Percentiles rank a stretch among this genome's conserved stretches.
These are phyloP conservation scores for Ochotona curzoniae DNA, from an alignment of 2,113 vertebrate genomes.

Conservation along the genomic window DNA sequence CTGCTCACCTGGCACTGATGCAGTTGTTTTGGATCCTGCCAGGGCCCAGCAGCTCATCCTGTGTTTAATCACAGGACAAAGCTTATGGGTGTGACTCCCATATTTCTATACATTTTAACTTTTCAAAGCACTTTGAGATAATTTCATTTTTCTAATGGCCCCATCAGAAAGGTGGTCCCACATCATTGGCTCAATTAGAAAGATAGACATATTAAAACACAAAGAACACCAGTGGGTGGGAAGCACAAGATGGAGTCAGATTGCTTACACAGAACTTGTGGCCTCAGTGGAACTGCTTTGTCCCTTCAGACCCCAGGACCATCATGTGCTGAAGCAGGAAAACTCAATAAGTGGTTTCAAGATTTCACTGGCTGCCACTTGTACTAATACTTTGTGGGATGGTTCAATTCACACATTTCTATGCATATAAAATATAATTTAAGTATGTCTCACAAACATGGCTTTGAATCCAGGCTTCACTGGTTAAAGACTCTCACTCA, in stretches of 20 bases:
- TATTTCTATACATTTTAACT: background rate
- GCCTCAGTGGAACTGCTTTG: background rate
- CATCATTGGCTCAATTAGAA: background rate
- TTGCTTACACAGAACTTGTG: background rate
- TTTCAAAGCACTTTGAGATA: background rate
- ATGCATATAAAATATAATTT: background rate
- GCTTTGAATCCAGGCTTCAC: background rate
- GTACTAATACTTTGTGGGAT: background rate
- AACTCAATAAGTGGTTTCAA: background rate
- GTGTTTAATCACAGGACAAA: background rate
- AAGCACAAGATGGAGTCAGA: background rate
- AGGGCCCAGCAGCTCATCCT: background rate
- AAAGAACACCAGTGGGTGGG: background rate
- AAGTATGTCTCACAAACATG: slow-evolving; percentile 10
- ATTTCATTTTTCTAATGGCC: background rate
- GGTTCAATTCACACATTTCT: background rate
- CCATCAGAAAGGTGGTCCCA: slow-evolving; percentile 1
- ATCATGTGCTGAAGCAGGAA: background rate
- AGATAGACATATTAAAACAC: background rate
- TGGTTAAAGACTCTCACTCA: background rate
- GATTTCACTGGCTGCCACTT: background rate
- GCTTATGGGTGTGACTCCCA: background rate
- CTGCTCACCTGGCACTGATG: background rate
- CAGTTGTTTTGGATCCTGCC: background rate
- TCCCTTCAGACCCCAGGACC: background rate